Evolutionary conservation across 2,113 vertebrate genomes (phyloP), one percentile per base, ranked within the genome.

Genomic region (zebrafish (Danio rerio)): DNA sequence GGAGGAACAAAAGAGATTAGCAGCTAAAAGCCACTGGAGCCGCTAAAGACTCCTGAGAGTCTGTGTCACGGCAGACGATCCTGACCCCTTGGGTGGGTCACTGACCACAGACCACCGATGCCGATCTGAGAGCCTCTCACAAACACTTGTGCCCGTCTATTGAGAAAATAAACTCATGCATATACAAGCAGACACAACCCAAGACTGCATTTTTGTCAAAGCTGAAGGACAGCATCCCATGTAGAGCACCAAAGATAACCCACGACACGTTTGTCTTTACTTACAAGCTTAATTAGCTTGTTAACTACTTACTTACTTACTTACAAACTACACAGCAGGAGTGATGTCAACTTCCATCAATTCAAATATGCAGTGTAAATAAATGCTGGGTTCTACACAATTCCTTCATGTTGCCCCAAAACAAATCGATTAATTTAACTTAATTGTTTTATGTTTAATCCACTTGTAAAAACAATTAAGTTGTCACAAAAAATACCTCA

Each of bases 1-100:
- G 21, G 49, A 79, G 77, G 74, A 70, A 85, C 80, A 85, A 85
- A 85, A 78, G 80, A 78, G 83, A 85, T 81, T 85, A 81, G 80
- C 80, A 49, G 68, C 52, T 78, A 82, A 81, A 77, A 85, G 58
- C 84, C 58, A 75, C 74, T 66, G 42, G 85, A 86, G 85, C 78
- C 62, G 16, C 78, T 71, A 52, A 78, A 69, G 85, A 74, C 68
- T 78, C 74, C 50, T 77, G 50, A 65, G 73, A 65, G 81, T 81
- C 72, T 61, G 65, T 62, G 73, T 42, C 56, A 21, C 45, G 31
- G 65, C 59, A 47, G 66, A 81, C 49, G n/a, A 81, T 45, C n/a
- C 31, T 78, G 82, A 84, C 82, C 85, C 75, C 65, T 52, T 45
- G 62, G 52, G 15, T 4, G 45, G 73, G 66, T 86, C 85, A 69